Conservation (phyloP, 2,888 invertebrate species). For the Nomada lathburiana region DNA sequence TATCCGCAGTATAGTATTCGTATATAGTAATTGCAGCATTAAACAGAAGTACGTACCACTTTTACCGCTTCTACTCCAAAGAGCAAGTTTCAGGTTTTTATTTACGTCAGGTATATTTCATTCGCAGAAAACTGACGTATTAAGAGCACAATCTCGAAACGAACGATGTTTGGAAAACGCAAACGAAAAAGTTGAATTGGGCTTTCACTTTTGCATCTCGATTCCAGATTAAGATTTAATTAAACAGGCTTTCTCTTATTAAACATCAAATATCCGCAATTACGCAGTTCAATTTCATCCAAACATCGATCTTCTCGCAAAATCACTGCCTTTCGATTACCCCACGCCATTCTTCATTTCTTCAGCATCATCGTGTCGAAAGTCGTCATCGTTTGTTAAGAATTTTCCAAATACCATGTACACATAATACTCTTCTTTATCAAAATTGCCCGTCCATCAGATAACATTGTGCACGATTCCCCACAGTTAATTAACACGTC, state of each 20-base stretch:
- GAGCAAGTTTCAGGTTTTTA: too few relatives aligned
- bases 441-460: too few relatives aligned
- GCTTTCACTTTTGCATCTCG: conserved; percentile 30
- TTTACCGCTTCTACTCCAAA: too few relatives aligned
- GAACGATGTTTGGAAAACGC: neutral
- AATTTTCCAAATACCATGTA: too few relatives aligned
- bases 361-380: neutral
- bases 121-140: neutral
- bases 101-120: neutral
- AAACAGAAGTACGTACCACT: too few relatives aligned
- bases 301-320: neutral
- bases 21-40: too few relatives aligned
- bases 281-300: neutral
- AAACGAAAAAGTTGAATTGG: neutral
- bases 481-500: conserved; percentile 34
- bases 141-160: neutral
- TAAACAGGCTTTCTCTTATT: conserved; percentile 42
- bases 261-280: neutral
- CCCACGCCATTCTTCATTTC: neutral
- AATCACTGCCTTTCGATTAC: neutral
- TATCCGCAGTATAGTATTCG: too few relatives aligned
- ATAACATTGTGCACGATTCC: neutral
- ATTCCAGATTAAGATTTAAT: conserved; percentile 30
- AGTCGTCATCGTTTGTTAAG: too few relatives aligned
- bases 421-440: too few relatives aligned